Base-by-base conservation (phyloP, 2,113 vertebrate genomes). In the Zeus faber region DNA sequence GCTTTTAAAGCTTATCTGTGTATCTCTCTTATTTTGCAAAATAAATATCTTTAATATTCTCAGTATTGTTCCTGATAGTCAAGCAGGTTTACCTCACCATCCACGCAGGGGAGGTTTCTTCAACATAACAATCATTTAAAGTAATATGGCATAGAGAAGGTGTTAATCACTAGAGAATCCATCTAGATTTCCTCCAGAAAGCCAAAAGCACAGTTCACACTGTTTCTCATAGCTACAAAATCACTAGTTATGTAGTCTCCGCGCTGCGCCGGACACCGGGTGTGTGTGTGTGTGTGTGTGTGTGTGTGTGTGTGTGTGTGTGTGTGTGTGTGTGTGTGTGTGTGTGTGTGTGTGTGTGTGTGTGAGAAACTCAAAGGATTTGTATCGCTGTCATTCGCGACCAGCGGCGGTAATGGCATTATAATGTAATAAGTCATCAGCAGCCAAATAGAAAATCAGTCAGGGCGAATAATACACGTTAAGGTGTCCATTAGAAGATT, bases 401-500 rank as follows among this genome's bases (percentile, higher is more conserved):
- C 5, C 31, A 63, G 33, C 13, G 46, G 25, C 37, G 58, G 43
- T 27, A 16, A 17, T 8, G 27, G 52, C 7, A 57, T 31, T 67
- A 16, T 67, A 53, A 74, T 66, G 62, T 27, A 77, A 62, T 47
- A 64, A 72, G 39, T 73, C 22, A 52, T 50, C 23, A 39, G 52
- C 49, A 46, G 57, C 17, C 2, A 69, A 44, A 71, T 51, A 66
- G 59, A 57, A 46, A 58, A 61, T 54, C 6, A 47, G n/a, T 29
- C 59, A 23, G 11, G 21, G 31, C 2, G 24, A 27, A 59, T 52
- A 54, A 67, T 47, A 54, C 46, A 66, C 44, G 66, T 50, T 40
- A 49, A 71, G 44, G 48, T 67, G 70, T 67, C 51, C 54, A 70
- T 73, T 72, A 59, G 68, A 68, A 44, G 6, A 71, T 54, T 66